Evolutionary conservation across 2,797 vertebrate species (phyloP).

Genomic region (Lemur catta): DNA sequence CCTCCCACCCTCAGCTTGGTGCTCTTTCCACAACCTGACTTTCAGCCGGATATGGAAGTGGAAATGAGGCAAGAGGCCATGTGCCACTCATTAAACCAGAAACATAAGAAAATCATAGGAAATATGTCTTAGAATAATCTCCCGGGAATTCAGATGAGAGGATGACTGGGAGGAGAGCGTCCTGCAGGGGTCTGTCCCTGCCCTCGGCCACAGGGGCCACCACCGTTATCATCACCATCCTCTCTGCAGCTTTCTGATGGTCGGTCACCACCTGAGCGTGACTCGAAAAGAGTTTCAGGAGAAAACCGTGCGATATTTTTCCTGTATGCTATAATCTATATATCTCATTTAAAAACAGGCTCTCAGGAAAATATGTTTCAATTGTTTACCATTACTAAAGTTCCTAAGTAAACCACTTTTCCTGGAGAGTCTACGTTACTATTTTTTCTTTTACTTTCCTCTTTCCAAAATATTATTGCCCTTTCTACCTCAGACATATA

Average conservation of each 20-base stretch:
- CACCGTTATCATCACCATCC: rapidly evolving
- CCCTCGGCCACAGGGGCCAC: rapidly evolving
- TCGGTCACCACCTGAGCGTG: rapidly evolving
- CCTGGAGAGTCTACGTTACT: not conserved
- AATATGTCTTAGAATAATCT: rapidly evolving
- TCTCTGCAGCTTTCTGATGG: rapidly evolving
- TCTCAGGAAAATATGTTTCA: not conserved
- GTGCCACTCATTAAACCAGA: rapidly evolving
- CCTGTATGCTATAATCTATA: rapidly evolving
- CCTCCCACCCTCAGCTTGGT: rapidly evolving
- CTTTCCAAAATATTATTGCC: not conserved
- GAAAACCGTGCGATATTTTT: not conserved
- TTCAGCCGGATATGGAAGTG: rapidly evolving
- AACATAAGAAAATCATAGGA: not conserved
- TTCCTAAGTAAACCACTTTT: not conserved
- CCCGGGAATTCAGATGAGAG: rapidly evolving
- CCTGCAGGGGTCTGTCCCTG: not conserved
- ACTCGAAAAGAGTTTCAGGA: not conserved
- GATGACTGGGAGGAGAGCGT: rapidly evolving
- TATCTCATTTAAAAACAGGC: not conserved
- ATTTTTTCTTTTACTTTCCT: not conserved
- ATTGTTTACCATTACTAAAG: not conserved
- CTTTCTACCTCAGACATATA: not conserved
- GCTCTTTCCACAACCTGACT: rapidly evolving
- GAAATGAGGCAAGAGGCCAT: not conserved